These are phyloP conservation scores for human DNA, from an alignment of 2,113 vertebrate species.

Conservation along the genomic window DNA sequence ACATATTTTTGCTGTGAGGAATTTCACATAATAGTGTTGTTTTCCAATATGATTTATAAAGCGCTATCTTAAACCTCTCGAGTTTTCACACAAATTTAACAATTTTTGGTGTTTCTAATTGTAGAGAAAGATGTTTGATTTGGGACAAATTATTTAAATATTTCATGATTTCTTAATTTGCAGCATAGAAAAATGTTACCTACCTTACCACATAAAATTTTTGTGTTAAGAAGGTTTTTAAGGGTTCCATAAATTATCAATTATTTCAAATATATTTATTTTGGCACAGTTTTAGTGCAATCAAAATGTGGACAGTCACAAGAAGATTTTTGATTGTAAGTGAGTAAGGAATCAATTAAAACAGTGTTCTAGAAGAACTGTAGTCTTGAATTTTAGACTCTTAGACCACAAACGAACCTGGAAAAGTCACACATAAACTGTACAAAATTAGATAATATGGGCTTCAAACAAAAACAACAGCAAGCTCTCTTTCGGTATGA, in stretches of 20 bases:
- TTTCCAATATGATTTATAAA: conserved; percentile 41
- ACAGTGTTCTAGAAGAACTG: not conserved
- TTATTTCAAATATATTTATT: not conserved
- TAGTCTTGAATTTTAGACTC: not conserved
- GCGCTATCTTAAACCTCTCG: not conserved
- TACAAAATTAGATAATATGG: not conserved
- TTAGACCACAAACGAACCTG: not conserved
- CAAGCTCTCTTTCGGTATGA: not conserved
- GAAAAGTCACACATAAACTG: not conserved
- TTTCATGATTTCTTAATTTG: not conserved
- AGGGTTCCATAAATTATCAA: not conserved
- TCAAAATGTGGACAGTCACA: not conserved
- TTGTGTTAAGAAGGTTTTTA: not conserved
- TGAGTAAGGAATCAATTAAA: not conserved
- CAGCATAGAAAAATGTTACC: not conserved
- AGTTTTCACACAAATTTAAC: not conserved
- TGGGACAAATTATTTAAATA: conserved; percentile 4
- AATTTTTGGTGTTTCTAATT: not conserved
- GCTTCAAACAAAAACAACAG: not conserved
- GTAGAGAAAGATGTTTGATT: not conserved
- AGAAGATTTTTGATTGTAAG: not conserved
- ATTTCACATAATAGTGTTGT: not conserved
- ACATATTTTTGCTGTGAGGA: not conserved
- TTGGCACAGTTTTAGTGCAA: not conserved
- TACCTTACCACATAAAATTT: not conserved